Evolutionary conservation across 2,113 vertebrate species (phyloP).

Genomic region (Antechinus stuartii): DNA sequence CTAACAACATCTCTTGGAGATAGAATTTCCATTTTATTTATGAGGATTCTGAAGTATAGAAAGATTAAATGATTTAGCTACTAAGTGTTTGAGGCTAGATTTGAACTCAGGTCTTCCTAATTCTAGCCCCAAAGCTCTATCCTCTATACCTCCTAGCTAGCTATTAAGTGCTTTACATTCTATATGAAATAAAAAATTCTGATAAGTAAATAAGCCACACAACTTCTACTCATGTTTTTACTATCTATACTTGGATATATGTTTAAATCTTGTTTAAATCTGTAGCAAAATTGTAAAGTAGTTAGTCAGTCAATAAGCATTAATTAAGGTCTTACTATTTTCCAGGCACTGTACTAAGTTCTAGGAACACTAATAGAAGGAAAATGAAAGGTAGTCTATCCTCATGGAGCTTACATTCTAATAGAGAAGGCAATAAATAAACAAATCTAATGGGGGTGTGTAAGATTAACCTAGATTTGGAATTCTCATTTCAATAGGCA

Average conservation of each 20-base stretch:
- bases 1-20: background rate
- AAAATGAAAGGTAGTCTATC: background rate
- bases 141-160: background rate
- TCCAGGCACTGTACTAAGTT: background rate
- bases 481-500: no score
- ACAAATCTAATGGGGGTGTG: background rate
- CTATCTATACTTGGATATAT: background rate
- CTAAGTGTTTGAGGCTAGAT: background rate
- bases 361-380: background rate
- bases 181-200: background rate
- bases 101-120: slow-evolving; percentile 21
- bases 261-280: no score
- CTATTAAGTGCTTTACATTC: slow-evolving; percentile 10
- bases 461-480: no score
- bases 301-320: background rate
- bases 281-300: background rate
- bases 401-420: background rate
- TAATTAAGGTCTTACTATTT: background rate
- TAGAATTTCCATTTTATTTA: background rate
- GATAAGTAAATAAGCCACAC: background rate
- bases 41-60: background rate
- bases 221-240: background rate
- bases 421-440: background rate
- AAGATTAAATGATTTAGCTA: background rate
- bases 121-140: background rate